phyloP scores from a whole-genome alignment of 1,140 invertebrate genomes.

The Ridgeia piscesae region DNA sequence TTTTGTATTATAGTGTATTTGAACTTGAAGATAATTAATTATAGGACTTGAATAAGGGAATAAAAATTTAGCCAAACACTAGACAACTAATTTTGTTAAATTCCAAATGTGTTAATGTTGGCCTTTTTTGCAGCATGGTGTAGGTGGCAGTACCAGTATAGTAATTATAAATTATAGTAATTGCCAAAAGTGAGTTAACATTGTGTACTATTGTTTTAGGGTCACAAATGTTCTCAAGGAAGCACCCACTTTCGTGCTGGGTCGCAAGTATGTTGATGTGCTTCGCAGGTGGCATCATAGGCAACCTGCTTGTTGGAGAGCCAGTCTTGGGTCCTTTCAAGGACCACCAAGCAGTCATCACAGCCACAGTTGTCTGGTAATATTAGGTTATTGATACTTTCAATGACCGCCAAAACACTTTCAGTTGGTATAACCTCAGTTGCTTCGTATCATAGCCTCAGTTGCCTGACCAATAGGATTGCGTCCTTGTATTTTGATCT shows the following conservation, averaged over 20 bases:
- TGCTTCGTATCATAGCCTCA: background rate
- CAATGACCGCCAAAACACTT: conserved; percentile 33
- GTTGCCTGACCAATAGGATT: background rate
- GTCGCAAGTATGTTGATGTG: conserved; percentile 97
- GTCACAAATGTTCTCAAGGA: conserved; percentile 87
- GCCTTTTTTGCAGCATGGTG: no score
- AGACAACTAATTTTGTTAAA: no score
- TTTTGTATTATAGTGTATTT: no score
- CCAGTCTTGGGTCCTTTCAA: conserved; percentile 92
- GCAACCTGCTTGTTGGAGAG: conserved; percentile 91
- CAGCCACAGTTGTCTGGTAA: conserved; percentile 91
- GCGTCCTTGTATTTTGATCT: background rate
- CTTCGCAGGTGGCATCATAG: conserved; percentile 93
- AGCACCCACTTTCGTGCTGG: conserved; percentile 97
- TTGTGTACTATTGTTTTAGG: conserved; percentile 61
- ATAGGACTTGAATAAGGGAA: no score
- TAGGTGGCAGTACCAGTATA: background rate
- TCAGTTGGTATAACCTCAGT: conserved; percentile 25
- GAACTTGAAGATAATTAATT: no score
- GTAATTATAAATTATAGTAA: background rate
- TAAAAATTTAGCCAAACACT: no score
- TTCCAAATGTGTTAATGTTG: no score
- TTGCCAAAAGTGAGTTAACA: background rate
- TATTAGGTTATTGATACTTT: no score
- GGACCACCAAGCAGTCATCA: conserved; percentile 85